Evolutionary conservation across 2,797 vertebrate species (phyloP).

Genomic region (Coreius guichenoti): DNA sequence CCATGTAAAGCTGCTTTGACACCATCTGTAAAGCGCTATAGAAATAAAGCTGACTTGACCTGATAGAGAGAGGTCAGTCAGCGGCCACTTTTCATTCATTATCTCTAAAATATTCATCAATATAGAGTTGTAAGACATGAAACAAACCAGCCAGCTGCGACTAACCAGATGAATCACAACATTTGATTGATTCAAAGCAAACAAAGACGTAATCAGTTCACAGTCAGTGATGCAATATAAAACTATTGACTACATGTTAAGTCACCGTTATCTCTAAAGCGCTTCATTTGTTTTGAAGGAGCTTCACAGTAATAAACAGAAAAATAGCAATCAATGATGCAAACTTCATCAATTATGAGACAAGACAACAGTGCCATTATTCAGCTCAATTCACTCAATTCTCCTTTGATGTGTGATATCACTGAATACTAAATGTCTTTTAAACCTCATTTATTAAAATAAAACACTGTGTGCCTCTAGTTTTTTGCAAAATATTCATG

Average conservation of each 20-base stretch:
- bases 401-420: not conserved
- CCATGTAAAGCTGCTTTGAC: too few relatives aligned
- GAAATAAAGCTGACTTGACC: not conserved
- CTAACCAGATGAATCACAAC: not conserved
- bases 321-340: not conserved
- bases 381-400: not conserved
- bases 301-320: not conserved
- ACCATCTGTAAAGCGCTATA: too few relatives aligned
- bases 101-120: not conserved
- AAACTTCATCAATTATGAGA: not conserved
- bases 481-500: not conserved
- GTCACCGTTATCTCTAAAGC: not conserved
- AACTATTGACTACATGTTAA: not conserved
- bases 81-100: not conserved
- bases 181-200: not conserved
- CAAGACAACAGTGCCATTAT: not conserved
- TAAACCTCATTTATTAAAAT: not conserved
- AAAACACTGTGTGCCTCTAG: not conserved
- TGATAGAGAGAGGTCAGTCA: not conserved
- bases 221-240: not conserved
- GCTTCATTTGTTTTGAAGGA: not conserved
- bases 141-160: not conserved
- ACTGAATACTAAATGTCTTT: not conserved
- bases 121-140: not conserved
- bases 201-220: not conserved